phyloP scores from a whole-genome alignment of 2,113 vertebrate species.

The Corythornis vintsioides region DNA sequence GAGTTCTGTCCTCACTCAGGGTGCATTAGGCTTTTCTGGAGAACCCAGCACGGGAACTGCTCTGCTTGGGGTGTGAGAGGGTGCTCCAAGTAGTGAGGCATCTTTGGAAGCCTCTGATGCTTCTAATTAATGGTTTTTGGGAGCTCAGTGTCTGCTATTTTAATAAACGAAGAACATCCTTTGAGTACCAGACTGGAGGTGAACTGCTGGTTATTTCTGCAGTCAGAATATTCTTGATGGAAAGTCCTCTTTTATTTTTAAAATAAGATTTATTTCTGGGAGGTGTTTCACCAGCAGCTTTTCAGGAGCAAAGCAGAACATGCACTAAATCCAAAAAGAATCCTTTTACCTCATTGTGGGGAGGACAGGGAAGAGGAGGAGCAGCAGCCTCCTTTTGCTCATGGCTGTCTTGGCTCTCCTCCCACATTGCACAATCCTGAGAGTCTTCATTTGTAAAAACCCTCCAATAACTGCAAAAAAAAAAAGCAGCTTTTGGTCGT shows the following conservation, averaged over 20 bases:
- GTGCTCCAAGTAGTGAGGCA: rapidly evolving
- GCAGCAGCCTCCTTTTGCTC: not conserved
- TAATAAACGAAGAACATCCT: not conserved
- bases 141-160: not conserved
- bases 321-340: not conserved
- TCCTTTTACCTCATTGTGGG: not conserved
- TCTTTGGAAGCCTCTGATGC: not conserved
- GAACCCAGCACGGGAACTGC: not conserved
- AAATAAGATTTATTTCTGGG: not conserved
- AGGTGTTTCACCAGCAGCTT: not conserved
- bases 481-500: not conserved
- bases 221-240: not conserved
- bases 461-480: not conserved
- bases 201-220: not conserved
- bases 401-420: not conserved
- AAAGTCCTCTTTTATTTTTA: not conserved
- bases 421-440: not conserved
- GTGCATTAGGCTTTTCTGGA: not conserved
- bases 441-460: not conserved
- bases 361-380: not conserved
- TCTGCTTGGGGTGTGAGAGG: not conserved
- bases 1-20: rapidly evolving
- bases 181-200: not conserved
- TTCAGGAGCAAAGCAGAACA: not conserved
- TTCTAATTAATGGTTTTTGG: not conserved